Evolutionary conservation across 1,140 invertebrate genomes (phyloP), one percentile per base, ranked within the genome.

Genomic region (Diachasmimorpha longicaudata): DNA sequence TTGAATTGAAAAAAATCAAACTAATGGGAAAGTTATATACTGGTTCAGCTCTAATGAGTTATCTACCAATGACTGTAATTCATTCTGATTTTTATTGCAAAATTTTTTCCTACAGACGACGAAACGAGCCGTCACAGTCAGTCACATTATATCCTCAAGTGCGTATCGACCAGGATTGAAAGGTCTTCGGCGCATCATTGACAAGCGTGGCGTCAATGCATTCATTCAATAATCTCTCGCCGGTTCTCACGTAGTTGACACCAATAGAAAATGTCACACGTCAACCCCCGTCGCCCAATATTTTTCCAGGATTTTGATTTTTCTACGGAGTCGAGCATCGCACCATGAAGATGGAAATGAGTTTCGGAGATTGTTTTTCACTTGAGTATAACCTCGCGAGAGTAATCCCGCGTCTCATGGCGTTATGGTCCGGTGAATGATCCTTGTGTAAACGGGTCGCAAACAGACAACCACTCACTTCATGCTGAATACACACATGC

Each of bases 391-490:
- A 75, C 77, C 74, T 78, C 77, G 74, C 72, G 74, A 23, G 58
- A 63, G n/a, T 66, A 72, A 25, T 58, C 48, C 70, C 63, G 68
- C 39, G 69, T 78, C 55, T 68, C 23, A 36, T 72, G 69, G 70
- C 74, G 78, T 79, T 79, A 55, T 79, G 78, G 68, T 79, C 70
- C 74, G 75, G 74, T 76, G 74, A 76, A 74, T 72, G 78, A 79
- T 79, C 78, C 78, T 79, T 79, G 78, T 76, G 55, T 76, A 79
- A 79, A 79, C 78, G 74, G 78, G 75, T 79, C 75, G 74, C 63
- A 44, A 37, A 70, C 55, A 74, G 16, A 73, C 46, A 13, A 66
- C 55, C 72, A 74, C 37, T 74, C 58, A 74, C 58, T 74, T 67
- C 37, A 13, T 25, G 39, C 19, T 23, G 16, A 11, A n/a, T 19